Base-by-base conservation (phyloP, 2,113 vertebrate genomes). In the Heterocephalus glaber region DNA sequence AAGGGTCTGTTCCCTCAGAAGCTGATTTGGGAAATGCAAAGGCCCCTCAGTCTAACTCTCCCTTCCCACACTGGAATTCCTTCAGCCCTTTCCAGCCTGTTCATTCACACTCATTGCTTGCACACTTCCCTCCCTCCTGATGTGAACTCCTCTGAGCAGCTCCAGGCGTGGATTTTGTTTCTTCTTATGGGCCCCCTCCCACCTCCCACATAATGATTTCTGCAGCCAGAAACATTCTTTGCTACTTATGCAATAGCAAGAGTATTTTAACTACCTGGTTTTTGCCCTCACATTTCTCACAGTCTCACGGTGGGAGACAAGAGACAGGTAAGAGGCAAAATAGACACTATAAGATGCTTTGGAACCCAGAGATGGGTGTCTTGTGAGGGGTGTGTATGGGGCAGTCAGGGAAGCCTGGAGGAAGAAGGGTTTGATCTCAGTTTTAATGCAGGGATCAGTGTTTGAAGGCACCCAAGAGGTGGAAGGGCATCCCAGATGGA, bases 321-420 rank as follows among this genome's bases (percentile, higher is more conserved):
- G 14, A 94, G 86, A 90, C n/a, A 92, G 54, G 19, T 87, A 90
- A 61, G 65, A 93, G 60, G 35, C 44, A 52, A 90, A 87, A 68
- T 2, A 92, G 87, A 81, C 47, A 30, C 38, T 70, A 35, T 20
- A 41, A 83, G 49, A 84, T 82, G 61, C 44, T 70, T 49, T 49
- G 79, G 84, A 86, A 68, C 68, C 47, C 47, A 49, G 47, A 49
- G 47, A 49, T 49, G 47, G 47, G 47, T 49, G 9, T 49, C 47
- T 49, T 9, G n/a, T 49, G 5, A 70, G 38, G 72, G 12, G 7
- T 47, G n/a, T n/a, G n/a, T 30, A 47, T 58, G 5, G 49, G n/a
- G 8, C 35, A 38, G 16, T 92, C 87, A 86, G 61, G 60, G 72
- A 74, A 83, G 49, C 9, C 82, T 89, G 11, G 30, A 94, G 12